These are phyloP conservation scores for Syrmaticus mikado DNA, from an alignment of 2,113 vertebrate genomes.

Conservation along the genomic window DNA sequence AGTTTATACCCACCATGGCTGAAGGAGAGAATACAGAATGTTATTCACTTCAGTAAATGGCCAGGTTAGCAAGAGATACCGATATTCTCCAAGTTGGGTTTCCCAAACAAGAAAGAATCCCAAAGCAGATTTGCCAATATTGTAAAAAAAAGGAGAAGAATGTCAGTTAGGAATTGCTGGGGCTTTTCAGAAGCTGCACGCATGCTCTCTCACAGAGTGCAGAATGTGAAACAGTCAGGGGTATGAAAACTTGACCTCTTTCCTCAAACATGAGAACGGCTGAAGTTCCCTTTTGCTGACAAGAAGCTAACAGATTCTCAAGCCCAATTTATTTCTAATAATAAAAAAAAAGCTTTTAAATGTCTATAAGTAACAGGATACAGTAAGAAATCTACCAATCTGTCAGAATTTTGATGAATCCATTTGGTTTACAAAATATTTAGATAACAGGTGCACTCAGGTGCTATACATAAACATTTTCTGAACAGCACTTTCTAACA, in stretches of 20 bases:
- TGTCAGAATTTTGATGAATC: neutral
- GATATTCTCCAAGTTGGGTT: neutral
- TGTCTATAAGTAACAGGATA: neutral
- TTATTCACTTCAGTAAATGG: neutral
- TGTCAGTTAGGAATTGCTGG: neutral
- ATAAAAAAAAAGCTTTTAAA: too few relatives aligned
- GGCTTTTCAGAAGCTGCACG: neutral
- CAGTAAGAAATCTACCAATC: neutral
- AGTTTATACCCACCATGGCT: neutral
- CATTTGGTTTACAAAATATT: neutral
- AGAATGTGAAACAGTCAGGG: neutral
- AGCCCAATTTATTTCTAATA: too few relatives aligned
- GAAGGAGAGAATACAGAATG: neutral
- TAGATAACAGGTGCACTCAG: neutral
- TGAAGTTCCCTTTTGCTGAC: neutral
- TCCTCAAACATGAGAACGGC: fast-evolving
- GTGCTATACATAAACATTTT: neutral
- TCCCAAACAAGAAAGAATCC: neutral
- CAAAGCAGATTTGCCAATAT: neutral
- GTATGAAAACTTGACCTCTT: neutral
- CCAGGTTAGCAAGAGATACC: neutral
- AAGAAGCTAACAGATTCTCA: neutral
- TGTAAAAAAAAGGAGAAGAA: neutral
- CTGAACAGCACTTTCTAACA: neutral
- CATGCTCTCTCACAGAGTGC: fast-evolving